Evolutionary conservation across 2,797 vertebrate genomes (phyloP).

Genomic region (Anniella stebbinsi): DNA sequence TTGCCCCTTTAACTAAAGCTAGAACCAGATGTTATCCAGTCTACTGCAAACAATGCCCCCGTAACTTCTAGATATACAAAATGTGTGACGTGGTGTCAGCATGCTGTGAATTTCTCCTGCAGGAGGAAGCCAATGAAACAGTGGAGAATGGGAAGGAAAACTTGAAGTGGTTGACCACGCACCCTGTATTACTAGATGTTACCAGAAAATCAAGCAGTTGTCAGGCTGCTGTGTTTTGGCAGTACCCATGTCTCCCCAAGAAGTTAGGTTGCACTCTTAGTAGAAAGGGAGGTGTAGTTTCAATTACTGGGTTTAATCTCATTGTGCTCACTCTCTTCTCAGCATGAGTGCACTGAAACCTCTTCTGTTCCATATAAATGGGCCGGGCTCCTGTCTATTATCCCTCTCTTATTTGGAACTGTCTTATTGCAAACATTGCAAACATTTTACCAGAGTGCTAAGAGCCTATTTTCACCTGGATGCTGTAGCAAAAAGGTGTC

Average conservation of each 20-base stretch:
- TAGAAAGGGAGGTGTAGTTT: neutral
- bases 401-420: neutral
- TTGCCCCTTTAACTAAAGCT: neutral
- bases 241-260: neutral
- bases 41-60: neutral
- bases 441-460: neutral
- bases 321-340: conserved; percentile 7
- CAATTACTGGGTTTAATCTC: neutral
- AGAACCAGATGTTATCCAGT: neutral
- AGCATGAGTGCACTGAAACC: neutral
- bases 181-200: neutral
- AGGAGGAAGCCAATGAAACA: neutral
- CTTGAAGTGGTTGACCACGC: neutral
- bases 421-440: neutral
- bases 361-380: neutral
- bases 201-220: neutral
- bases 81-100: neutral
- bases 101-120: neutral
- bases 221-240: neutral
- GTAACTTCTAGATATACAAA: neutral
- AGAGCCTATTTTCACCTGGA: neutral
- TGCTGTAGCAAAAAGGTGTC: neutral
- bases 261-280: neutral
- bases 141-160: neutral
- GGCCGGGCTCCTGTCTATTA: neutral